Evolutionary conservation across 2,113 vertebrate genomes (phyloP).

Genomic region (Ictalurus punctatus): DNA sequence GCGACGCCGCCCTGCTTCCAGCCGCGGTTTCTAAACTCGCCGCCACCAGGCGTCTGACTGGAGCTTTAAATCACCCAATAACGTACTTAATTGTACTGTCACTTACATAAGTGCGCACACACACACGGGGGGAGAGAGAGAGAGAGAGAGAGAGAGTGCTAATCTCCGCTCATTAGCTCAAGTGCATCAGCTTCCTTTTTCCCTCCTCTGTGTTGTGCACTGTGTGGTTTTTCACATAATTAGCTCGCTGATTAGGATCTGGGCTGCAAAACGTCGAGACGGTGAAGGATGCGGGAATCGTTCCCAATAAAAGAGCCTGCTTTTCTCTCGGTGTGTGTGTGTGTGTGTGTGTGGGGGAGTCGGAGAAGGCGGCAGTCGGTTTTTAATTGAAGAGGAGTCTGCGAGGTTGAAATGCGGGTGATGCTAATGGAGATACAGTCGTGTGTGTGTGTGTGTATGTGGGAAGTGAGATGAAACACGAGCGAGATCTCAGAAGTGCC

Average conservation of each 20-base stretch:
- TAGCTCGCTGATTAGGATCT: conserved; percentile 15
- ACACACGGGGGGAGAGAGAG: not conserved
- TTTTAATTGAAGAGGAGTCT: conserved; percentile 15
- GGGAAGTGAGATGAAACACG: conserved; percentile 15
- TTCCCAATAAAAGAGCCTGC: not conserved
- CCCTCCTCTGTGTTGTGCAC: not conserved
- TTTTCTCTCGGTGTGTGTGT: not conserved
- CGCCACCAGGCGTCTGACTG: not conserved
- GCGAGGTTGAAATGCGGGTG: conserved; percentile 2
- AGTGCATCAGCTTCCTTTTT: not conserved
- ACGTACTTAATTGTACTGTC: not conserved
- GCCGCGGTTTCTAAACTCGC: not conserved
- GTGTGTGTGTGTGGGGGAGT: not conserved
- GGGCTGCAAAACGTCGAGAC: not conserved
- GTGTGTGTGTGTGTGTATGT: not conserved
- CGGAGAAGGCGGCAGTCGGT: not conserved
- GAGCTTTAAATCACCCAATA: not conserved
- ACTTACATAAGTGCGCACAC: not conserved
- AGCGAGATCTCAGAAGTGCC: not conserved
- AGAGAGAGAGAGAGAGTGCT: not conserved
- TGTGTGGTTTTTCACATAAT: conserved; percentile 31
- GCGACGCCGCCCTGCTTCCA: not conserved
- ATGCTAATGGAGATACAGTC: not conserved
- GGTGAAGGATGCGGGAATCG: conserved; percentile 3
- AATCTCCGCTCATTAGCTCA: conserved; percentile 17